Evolutionary conservation across 2,113 vertebrate genomes (phyloP), one percentile per base, ranked within the genome.

Genomic region (Mormyrus lacerda): DNA sequence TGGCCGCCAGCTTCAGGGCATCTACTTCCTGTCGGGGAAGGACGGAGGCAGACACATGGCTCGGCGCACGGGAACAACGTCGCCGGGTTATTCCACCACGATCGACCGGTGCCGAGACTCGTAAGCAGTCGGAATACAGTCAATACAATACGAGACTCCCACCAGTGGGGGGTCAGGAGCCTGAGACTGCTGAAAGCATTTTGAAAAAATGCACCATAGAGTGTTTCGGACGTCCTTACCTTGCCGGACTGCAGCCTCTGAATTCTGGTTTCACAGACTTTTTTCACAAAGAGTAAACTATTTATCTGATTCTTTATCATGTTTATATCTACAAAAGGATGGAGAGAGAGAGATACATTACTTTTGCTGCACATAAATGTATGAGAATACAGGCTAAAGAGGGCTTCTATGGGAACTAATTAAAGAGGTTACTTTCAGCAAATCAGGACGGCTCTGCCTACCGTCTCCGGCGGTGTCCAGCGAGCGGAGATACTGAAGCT

Each of bases 271-370:
- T 99, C 98, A 96, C 98, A 99, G 94, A 99, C 95, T 96, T 99
- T 99, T 96, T 98, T 98, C 94, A 99, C 98, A 97, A 99, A 99
- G 89, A 99, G 94, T 94, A 99, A 97, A 95, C 98, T 99, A 95
- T 99, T 99, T 93, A 99, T 99, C 95, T 99, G 98, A 97, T 99
- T 99, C 95, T 99, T 99, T 92, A 99, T 99, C 93, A 96, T 96
- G 93, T 98, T 99, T 94, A 99, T 99, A 96, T 99, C 98, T 99
- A 93, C 91, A 93, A 94, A 82, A 7, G 94, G 94, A 93, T 44
- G 89, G 92, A 87, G 2, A 88, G 65, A 91, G 51, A 85, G 0
- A 88, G 2, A 44, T 11, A 31, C 47, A 24, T 58, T 39, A 31
- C 35, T 42, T 35, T 39, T 10, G 53, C n/a, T 42, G 86, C 35